Conservation (phyloP, 1,140 invertebrate species). For the Zophobas atratus region DNA sequence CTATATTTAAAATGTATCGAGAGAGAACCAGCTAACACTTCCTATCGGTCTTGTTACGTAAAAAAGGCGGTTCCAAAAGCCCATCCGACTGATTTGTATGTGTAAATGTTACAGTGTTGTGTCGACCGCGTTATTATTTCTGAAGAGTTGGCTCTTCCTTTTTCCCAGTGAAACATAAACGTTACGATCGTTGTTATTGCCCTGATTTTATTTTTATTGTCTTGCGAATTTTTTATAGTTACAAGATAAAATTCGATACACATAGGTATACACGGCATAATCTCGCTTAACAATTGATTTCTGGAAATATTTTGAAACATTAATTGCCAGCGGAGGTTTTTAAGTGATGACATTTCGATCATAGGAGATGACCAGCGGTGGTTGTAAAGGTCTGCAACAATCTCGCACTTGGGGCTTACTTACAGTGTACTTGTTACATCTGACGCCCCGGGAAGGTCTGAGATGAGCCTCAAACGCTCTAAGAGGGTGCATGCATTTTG, state of each 20-base stretch:
- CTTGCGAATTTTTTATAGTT: constrained; percentile 17
- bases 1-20: constrained; percentile 37
- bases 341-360: constrained; percentile 56
- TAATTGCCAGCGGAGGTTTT: constrained; percentile 30
- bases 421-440: constrained; percentile 72
- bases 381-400: constrained; percentile 67
- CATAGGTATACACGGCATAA: background rate
- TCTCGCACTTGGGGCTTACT: constrained; percentile 73
- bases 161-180: constrained; percentile 26
- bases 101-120: constrained; percentile 19
- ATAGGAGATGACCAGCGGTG: constrained; percentile 40
- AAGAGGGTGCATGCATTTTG: constrained; percentile 71
- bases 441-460: constrained; percentile 74
- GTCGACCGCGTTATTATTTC: constrained; percentile 14
- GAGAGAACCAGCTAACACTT: constrained; percentile 13
- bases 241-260: background rate
- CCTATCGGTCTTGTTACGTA: constrained; percentile 24
- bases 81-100: constrained; percentile 17
- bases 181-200: constrained; percentile 17
- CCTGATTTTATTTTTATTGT: constrained; percentile 18
- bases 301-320: background rate
- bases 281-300: background rate
- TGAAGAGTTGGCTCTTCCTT: constrained; percentile 9
- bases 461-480: constrained; percentile 70
- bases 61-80: background rate